Conservation (phyloP, 1,140 invertebrate species). For the Cydia amplana region DNA sequence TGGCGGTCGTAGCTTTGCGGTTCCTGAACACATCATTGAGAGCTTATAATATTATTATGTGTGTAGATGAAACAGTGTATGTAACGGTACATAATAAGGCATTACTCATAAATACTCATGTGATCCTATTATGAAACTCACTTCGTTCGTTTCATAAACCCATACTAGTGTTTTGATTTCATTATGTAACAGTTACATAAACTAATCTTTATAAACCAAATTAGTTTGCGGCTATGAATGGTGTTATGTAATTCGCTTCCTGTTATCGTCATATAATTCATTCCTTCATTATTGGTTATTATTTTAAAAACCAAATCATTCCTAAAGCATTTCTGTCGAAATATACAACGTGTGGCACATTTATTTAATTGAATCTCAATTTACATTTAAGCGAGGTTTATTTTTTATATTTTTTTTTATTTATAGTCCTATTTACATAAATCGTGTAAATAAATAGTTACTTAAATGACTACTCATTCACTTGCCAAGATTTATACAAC, state of each 20-base stretch:
- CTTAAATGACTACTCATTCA: not conserved
- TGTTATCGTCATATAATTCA: not conserved
- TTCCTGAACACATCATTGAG: no score
- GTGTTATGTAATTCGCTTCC: not conserved
- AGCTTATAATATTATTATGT: no score
- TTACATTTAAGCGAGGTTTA: conserved; percentile 24
- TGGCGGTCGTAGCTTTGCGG: no score
- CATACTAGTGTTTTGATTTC: no score
- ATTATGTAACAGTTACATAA: no score
- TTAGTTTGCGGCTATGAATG: not conserved
- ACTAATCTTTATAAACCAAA: no score
- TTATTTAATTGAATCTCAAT: conserved; percentile 20
- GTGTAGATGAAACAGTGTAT: no score
- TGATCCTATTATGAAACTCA: no score
- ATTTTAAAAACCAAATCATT: conserved; percentile 5
- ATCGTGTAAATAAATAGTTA: conserved; percentile 10
- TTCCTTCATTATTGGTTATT: not conserved
- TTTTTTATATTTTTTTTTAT: conserved; percentile 8
- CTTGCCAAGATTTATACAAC: conserved; percentile 26
- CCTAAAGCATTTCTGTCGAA: conserved; percentile 20
- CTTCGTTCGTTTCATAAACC: no score
- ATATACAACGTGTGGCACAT: conserved; percentile 2
- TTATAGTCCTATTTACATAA: not conserved
- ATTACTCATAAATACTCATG: no score
- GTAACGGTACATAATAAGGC: no score